Evolutionary conservation across 2,888 invertebrate species (phyloP).

Genomic region (Andrena dorsata): DNA sequence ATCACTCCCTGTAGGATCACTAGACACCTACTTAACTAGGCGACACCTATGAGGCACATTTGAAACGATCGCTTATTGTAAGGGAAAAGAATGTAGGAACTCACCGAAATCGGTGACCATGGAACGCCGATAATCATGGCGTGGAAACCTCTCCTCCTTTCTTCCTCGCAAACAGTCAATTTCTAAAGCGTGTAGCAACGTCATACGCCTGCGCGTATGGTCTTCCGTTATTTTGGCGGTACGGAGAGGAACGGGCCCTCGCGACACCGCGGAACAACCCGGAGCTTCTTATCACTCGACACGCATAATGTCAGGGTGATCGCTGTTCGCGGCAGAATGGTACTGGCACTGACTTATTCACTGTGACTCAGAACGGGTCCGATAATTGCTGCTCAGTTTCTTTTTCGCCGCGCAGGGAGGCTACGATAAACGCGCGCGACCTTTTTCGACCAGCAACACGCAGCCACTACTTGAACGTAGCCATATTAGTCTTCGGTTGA

Average conservation of each 20-base stretch:
- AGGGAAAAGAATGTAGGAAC: slow-evolving; percentile 32
- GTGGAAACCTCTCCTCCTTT: neutral
- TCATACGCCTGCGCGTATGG: neutral
- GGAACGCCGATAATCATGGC: neutral
- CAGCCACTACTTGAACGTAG: slow-evolving; percentile 14
- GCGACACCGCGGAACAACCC: neutral
- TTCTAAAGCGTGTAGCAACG: too few relatives aligned
- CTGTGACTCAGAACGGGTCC: neutral
- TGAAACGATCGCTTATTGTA: slow-evolving; percentile 29
- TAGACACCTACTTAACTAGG: too few relatives aligned
- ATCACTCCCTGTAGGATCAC: too few relatives aligned
- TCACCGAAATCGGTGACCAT: neutral
- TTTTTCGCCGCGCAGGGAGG: neutral
- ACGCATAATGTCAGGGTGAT: neutral
- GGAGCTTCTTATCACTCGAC: neutral
- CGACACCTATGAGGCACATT: too few relatives aligned
- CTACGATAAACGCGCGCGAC: neutral
- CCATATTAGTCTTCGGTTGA: slow-evolving; percentile 48
- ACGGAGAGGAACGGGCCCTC: neutral
- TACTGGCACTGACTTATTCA: neutral
- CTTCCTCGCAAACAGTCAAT: neutral
- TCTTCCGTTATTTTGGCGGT: neutral
- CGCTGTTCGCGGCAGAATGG: neutral
- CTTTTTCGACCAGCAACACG: slow-evolving; percentile 29
- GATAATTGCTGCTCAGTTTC: neutral